Percentiles rank a stretch among this genome's conserved stretches.
Evolutionary conservation across 2,113 vertebrate genomes (phyloP).

Genomic region (Porphyrio hochstetteri): DNA sequence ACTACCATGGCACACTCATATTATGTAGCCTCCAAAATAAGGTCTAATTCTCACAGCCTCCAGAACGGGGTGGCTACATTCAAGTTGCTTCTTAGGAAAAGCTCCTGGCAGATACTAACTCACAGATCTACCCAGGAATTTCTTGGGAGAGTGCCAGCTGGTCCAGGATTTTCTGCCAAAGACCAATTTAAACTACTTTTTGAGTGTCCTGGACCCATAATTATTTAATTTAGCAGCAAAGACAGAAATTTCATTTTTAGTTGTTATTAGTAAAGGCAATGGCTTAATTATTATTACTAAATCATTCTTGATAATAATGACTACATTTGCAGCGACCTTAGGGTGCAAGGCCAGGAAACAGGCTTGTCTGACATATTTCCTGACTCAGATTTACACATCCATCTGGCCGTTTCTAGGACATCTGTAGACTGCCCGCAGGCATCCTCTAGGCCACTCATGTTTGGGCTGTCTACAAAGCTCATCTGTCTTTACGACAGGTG

Average conservation of each 20-base stretch:
- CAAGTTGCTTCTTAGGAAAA: neutral
- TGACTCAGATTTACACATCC: constrained; percentile 15
- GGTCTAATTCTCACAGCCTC: neutral
- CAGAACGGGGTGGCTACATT: neutral
- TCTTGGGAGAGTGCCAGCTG: neutral
- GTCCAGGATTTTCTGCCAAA: neutral
- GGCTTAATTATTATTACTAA: neutral
- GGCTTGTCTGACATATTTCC: constrained; percentile 55
- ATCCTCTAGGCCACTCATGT: neutral
- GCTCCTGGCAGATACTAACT: neutral
- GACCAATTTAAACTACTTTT: neutral
- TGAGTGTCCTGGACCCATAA: neutral
- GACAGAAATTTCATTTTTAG: neutral
- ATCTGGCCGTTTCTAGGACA: neutral
- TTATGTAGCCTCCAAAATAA: neutral
- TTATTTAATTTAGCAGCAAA: neutral
- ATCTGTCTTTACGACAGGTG: constrained; percentile 45
- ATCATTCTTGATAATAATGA: neutral
- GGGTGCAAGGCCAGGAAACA: constrained; percentile 63
- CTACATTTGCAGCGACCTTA: neutral
- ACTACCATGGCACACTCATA: no score
- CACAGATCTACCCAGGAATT: neutral
- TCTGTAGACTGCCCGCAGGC: constrained; percentile 9
- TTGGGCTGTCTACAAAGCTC: neutral
- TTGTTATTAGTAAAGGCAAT: neutral